A percentile compares a stretch with the other conserved stretches of the same genome.
These are phyloP conservation scores for Pachycephala philippinensis DNA, from an alignment of 2,113 vertebrate genomes.

Conservation along the genomic window DNA sequence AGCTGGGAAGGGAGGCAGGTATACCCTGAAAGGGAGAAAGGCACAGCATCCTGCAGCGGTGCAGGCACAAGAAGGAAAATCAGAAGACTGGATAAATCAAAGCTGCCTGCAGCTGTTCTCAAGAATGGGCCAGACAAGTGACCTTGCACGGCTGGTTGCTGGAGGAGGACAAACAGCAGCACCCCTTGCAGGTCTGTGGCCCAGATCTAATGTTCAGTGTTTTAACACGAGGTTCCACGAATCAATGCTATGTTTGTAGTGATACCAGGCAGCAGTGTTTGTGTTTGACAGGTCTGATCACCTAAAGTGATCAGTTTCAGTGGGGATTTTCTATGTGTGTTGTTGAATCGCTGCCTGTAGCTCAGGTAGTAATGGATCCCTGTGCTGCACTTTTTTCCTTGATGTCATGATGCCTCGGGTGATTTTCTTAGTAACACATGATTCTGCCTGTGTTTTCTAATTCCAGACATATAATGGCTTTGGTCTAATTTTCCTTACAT, in stretches of 20 bases:
- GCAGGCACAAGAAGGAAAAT: not conserved
- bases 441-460: not conserved
- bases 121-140: not conserved
- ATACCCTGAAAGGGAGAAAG: not conserved
- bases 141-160: not conserved
- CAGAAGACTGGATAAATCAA: not conserved
- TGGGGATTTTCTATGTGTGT: not conserved
- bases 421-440: not conserved
- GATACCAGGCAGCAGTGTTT: not conserved
- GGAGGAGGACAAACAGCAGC: not conserved
- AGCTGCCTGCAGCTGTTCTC: not conserved
- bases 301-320: not conserved
- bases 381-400: not conserved
- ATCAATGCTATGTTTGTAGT: not conserved
- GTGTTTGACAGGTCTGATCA: not conserved
- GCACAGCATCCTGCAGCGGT: not conserved
- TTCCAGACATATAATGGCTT: not conserved
- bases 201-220: not conserved
- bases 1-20: not conserved
- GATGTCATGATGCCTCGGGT: not conserved
- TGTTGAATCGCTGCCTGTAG: not conserved
- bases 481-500: not conserved
- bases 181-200: not conserved
- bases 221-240: not conserved
- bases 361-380: not conserved